Conservation (phyloP, 2,113 vertebrate genomes). For the Lophochroa leadbeateri region DNA sequence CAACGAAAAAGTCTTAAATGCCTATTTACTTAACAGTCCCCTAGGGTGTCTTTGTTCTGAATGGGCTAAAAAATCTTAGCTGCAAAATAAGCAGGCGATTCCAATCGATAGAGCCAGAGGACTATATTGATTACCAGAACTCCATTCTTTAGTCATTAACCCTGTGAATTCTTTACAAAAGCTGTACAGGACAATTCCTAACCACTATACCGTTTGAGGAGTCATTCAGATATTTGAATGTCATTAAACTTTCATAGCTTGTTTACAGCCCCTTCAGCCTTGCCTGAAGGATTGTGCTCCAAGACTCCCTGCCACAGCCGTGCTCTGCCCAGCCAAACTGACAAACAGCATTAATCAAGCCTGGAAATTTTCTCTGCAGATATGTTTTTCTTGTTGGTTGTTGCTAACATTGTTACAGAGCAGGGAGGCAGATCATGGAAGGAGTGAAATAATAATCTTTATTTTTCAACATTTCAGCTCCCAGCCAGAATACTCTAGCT, state of each 20-base stretch:
- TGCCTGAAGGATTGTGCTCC: neutral
- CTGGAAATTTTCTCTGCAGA: slow-evolving; percentile 28
- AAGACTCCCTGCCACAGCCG: neutral
- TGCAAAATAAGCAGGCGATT: slow-evolving; percentile 87
- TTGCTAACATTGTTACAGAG: neutral
- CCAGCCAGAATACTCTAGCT: neutral
- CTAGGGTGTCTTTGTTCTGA: slow-evolving; percentile 88
- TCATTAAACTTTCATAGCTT: slow-evolving; percentile 68
- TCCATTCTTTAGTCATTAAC: slow-evolving; percentile 86
- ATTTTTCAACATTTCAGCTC: neutral
- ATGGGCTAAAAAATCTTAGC: slow-evolving; percentile 82
- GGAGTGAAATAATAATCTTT: neutral
- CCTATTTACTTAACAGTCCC: slow-evolving; percentile 86
- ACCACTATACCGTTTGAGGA: slow-evolving; percentile 19
- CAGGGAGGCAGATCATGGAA: neutral
- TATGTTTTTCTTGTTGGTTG: neutral
- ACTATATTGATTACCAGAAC: slow-evolving; percentile 87
- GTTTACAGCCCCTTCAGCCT: slow-evolving; percentile 54
- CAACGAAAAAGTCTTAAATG: slow-evolving; percentile 84
- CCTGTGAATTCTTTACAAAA: slow-evolving; percentile 79
- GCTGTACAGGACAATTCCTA: slow-evolving; percentile 55
- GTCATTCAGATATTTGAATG: slow-evolving; percentile 67
- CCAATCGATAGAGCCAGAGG: slow-evolving; percentile 88
- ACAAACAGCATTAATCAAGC: slow-evolving; percentile 45
- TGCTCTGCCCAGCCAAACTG: neutral